Conservation (phyloP, 1,140 invertebrate genomes). For the Phthorimaea operculella region DNA sequence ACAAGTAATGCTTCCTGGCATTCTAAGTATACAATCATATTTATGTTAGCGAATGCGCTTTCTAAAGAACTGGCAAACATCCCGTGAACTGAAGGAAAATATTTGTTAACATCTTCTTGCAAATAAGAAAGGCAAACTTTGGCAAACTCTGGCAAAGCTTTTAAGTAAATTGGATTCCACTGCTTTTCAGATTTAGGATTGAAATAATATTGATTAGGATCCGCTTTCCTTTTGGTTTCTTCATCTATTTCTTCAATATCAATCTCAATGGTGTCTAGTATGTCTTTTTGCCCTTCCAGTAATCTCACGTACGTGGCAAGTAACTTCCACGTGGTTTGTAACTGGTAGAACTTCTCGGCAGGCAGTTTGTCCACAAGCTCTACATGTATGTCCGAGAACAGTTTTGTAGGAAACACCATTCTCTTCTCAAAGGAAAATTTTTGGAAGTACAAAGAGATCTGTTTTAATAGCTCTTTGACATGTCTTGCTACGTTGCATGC, state of each 20-base stretch:
- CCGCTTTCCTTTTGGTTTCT: too few species aligned
- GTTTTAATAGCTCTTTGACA: constrained; percentile 13
- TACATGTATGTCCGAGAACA: constrained; percentile 23
- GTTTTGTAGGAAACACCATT: constrained; percentile 19
- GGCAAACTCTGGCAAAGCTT: constrained; percentile 16
- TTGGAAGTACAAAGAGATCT: constrained; percentile 15
- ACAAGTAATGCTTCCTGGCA: constrained; percentile 18
- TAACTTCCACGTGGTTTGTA: constrained; percentile 25
- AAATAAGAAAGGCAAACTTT: constrained; percentile 20
- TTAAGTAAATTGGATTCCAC: constrained; percentile 1
- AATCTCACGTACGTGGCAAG: constrained; percentile 16
- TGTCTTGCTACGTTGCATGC: constrained; percentile 10
- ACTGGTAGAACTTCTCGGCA: constrained; percentile 21
- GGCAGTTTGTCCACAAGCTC: constrained; percentile 22
- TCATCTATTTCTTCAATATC: neutral
- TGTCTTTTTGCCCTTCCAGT: constrained; percentile 12
- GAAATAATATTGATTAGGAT: neutral
- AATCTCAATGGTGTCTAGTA: neutral
- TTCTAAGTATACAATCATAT: neutral
- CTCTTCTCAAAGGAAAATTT: constrained; percentile 18
- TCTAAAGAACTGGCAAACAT: constrained; percentile 18
- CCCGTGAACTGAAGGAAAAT: constrained; percentile 26
- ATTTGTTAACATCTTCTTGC: constrained; percentile 22
- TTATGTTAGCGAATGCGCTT: too few species aligned
- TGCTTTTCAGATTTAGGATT: neutral